A percentile compares a stretch with the other conserved stretches of the same genome.
Evolutionary conservation across 2,113 vertebrate species (phyloP).

Genomic region (Oncorhynchus kisutch): DNA sequence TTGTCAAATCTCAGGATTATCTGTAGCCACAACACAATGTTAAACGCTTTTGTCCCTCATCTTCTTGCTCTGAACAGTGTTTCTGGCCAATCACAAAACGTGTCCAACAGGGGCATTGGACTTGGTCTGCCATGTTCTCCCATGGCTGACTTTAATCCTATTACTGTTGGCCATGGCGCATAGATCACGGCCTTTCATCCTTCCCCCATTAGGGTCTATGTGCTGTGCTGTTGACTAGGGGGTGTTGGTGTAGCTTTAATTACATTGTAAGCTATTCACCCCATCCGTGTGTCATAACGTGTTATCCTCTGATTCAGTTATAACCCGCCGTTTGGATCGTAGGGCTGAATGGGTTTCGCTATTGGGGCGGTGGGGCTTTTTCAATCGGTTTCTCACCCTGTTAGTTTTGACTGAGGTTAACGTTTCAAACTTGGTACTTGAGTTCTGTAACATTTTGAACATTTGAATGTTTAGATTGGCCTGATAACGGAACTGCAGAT

Average conservation of each 20-base stretch:
- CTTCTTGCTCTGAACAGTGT: conserved; percentile 56
- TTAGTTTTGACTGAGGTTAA: too few species aligned
- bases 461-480: too few species aligned
- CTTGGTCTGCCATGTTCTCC: conserved; percentile 58
- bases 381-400: too few species aligned
- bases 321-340: too few species aligned
- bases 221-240: not conserved
- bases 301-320: conserved; percentile 63
- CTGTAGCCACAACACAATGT: conserved; percentile 68
- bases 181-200: conserved; percentile 46
- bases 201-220: conserved; percentile 26
- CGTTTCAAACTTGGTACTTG: too few species aligned
- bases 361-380: too few species aligned
- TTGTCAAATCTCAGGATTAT: conserved; percentile 51
- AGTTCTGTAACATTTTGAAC: not conserved
- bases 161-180: conserved; percentile 56
- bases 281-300: conserved; percentile 69
- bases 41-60: conserved; percentile 67
- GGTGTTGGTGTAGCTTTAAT: conserved; percentile 48
- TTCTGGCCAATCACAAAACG: conserved; percentile 67
- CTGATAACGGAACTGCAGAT: not conserved
- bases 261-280: conserved; percentile 63
- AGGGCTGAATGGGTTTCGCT: too few species aligned
- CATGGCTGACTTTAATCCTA: conserved; percentile 70
- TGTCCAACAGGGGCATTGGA: conserved; percentile 65